Evolutionary conservation across 2,113 vertebrate genomes (phyloP).

Genomic region (Nanorana parkeri): DNA sequence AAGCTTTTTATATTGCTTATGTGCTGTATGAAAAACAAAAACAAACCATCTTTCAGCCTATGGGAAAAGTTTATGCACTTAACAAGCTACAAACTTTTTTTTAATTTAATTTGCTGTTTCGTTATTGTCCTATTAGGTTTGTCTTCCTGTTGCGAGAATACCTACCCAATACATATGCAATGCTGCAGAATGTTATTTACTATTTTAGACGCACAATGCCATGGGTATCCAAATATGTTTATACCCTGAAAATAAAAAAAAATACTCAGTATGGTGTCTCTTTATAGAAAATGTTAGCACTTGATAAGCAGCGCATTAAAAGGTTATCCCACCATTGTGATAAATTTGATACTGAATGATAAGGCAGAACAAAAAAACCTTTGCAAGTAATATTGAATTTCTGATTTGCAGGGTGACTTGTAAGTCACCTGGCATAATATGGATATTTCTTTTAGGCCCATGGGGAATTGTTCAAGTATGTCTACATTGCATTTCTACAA

Average conservation of each 20-base stretch:
- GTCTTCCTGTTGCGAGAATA: neutral
- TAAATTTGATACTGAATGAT: too few species aligned
- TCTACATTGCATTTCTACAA: too few species aligned
- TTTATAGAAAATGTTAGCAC: slow-evolving; percentile 7
- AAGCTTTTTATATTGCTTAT: slow-evolving; percentile 19
- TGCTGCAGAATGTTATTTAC: slow-evolving; percentile 39
- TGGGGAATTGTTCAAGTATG: too few species aligned
- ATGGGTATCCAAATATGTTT: neutral
- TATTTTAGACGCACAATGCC: slow-evolving; percentile 23
- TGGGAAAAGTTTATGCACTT: slow-evolving; percentile 42
- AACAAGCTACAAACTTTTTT: neutral
- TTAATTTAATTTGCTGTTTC: neutral
- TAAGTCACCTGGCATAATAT: too few species aligned
- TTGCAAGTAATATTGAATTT: too few species aligned
- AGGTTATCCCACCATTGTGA: neutral
- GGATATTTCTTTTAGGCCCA: too few species aligned
- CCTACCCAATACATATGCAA: slow-evolving; percentile 45
- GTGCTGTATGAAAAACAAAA: neutral
- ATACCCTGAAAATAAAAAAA: slow-evolving; percentile 9
- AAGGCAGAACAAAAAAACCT: too few species aligned
- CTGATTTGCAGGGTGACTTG: too few species aligned
- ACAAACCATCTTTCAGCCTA: neutral
- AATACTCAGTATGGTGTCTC: slow-evolving; percentile 40
- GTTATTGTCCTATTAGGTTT: slow-evolving; percentile 1
- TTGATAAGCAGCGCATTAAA: slow-evolving; percentile 23